These are phyloP conservation scores for Cartodere bifasciata DNA, from an alignment of 2,888 invertebrate genomes.

Conservation along the genomic window DNA sequence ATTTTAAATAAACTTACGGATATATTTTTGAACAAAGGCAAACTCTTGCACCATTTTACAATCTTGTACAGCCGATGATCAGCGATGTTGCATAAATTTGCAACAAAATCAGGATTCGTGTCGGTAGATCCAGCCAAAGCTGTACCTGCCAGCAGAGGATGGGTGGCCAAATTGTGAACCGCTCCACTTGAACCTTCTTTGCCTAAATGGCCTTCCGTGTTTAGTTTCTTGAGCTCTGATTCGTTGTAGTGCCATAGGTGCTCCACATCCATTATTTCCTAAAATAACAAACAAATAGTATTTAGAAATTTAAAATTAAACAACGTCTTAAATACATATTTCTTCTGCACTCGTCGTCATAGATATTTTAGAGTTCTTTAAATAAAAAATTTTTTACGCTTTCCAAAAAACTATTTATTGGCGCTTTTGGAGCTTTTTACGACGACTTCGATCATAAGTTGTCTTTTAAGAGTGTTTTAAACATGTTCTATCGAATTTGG, in stretches of 20 bases:
- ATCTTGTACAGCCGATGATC: conserved; percentile 94
- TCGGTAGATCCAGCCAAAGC: conserved; percentile 39
- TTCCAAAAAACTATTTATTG: no score
- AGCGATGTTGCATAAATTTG: conserved; percentile 85
- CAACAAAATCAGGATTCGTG: conserved; percentile 72
- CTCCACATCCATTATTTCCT: conserved; percentile 95
- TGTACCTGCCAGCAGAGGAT: conserved; percentile 44
- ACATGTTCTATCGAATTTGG: no score
- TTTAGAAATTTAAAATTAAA: no score
- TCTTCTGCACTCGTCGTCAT: no score
- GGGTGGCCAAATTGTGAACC: conserved; percentile 36
- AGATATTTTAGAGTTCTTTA: no score
- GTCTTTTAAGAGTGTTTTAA: no score
- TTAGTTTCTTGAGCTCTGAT: conserved; percentile 57
- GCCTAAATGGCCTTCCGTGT: conserved; percentile 32
- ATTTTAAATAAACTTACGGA: conserved; percentile 51
- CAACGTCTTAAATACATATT: no score
- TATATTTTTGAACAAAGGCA: conserved; percentile 92
- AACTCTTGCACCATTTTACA: conserved; percentile 96
- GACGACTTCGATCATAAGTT: no score
- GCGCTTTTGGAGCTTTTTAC: no score
- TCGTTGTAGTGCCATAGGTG: conserved; percentile 92
- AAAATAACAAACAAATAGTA: no score
- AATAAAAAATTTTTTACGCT: no score
- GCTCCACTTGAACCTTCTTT: conserved; percentile 33